These are phyloP conservation scores for Dynastes hyllus DNA, from an alignment of 2,888 invertebrate genomes.

Conservation along the genomic window DNA sequence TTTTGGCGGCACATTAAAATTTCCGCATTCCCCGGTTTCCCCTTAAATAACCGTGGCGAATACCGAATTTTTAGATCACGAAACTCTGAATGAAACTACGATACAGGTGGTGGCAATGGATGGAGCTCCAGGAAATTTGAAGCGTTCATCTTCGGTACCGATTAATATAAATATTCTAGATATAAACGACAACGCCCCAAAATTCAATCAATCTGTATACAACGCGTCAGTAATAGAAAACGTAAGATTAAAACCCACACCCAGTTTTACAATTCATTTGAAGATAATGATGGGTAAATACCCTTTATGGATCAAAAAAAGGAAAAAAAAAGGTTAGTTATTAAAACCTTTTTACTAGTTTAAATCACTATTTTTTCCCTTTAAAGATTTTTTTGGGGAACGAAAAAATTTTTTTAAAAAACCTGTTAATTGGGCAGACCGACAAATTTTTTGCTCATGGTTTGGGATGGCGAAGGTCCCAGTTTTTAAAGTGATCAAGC, in stretches of 20 bases:
- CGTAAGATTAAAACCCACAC: constrained; percentile 84
- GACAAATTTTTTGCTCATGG: constrained; percentile 72
- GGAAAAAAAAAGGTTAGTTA: constrained; percentile 78
- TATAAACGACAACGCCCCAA: constrained; percentile 92
- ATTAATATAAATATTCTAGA: constrained; percentile 86
- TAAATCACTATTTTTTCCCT: no score
- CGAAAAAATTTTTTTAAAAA: no score
- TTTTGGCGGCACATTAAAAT: constrained; percentile 80
- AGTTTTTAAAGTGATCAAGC: constrained; percentile 79
- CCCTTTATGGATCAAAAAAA: no score
- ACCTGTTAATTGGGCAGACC: constrained; percentile 80
- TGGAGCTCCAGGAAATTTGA: constrained; percentile 80
- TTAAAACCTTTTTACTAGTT: neutral
- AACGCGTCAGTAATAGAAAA: constrained; percentile 89
- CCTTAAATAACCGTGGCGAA: constrained; percentile 86
- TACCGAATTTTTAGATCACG: constrained; percentile 85
- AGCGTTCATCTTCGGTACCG: constrained; percentile 83
- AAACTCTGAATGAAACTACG: constrained; percentile 79
- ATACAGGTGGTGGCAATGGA: constrained; percentile 89
- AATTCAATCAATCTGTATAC: constrained; percentile 85
- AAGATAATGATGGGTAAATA: constrained; percentile 88
- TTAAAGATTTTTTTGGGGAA: no score
- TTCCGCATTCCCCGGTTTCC: constrained; percentile 81
- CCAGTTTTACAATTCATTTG: constrained; percentile 86
- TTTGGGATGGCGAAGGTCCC: constrained; percentile 80